Percentiles rank a stretch among this genome's conserved stretches.
phyloP scores from a whole-genome alignment of 2,113 vertebrate genomes.

The Verasper variegatus region DNA sequence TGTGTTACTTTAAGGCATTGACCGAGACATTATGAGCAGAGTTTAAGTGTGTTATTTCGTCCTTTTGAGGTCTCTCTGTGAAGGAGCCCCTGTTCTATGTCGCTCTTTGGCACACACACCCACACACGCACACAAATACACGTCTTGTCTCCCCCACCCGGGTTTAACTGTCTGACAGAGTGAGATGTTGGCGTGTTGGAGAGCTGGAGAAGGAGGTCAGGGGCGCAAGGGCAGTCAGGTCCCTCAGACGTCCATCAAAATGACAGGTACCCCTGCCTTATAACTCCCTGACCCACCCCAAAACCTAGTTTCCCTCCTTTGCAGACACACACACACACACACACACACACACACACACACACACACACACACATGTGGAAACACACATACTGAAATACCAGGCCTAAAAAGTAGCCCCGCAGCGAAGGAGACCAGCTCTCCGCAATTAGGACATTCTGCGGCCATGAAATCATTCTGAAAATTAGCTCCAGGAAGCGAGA shows the following conservation, averaged over 20 bases:
- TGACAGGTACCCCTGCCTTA: constrained; percentile 78
- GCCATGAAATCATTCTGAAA: constrained; percentile 83
- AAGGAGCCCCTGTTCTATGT: constrained; percentile 72
- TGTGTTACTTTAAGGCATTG: constrained; percentile 28
- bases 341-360: too few relatives aligned
- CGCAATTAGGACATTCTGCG: constrained; percentile 83
- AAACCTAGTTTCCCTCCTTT: constrained; percentile 63
- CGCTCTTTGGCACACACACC: constrained; percentile 48
- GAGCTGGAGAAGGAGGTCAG: constrained; percentile 77
- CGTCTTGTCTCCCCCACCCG: constrained; percentile 55
- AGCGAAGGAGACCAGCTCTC: constrained; percentile 79
- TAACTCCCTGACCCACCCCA: constrained; percentile 73
- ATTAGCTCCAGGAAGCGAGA: constrained; percentile 80
- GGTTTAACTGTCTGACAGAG: constrained; percentile 77
- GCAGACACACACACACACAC: constrained; percentile 20
- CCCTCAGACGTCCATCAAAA: constrained; percentile 81
- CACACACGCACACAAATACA: constrained; percentile 4
- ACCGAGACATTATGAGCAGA: constrained; percentile 42
- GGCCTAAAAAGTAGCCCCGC: constrained; percentile 75
- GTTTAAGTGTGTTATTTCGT: constrained; percentile 70
- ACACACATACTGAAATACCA: constrained; percentile 57
- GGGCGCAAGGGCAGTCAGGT: constrained; percentile 79
- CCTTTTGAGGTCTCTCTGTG: constrained; percentile 56
- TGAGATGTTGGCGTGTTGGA: constrained; percentile 72
- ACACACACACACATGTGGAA: not conserved